These are phyloP conservation scores for Hippocampus barbouri DNA, from an alignment of 2,113 vertebrate species.

Conservation along the genomic window DNA sequence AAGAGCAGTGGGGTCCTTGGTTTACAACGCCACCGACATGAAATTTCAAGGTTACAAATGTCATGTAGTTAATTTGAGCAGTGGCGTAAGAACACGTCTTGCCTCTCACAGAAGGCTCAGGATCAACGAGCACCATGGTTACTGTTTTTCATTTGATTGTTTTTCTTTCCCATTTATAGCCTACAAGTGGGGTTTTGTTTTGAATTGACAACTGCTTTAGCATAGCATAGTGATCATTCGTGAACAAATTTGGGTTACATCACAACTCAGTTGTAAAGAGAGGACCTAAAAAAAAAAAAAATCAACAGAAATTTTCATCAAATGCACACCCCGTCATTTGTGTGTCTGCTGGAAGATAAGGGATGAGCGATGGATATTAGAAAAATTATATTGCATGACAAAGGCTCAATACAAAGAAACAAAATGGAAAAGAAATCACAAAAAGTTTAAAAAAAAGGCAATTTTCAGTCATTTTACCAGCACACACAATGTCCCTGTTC, in stretches of 20 bases:
- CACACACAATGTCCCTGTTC: constrained; percentile 58
- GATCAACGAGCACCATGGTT: neutral
- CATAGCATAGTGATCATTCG: too few species aligned
- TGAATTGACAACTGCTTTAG: too few species aligned
- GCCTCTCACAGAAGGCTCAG: too few species aligned
- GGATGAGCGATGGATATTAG: constrained; percentile 56
- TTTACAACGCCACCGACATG: neutral
- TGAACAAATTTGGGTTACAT: neutral
- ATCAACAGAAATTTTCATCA: neutral
- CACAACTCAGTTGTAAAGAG: neutral
- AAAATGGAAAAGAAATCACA: constrained; percentile 22
- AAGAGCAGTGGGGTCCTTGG: neutral
- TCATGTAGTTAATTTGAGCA: too few species aligned
- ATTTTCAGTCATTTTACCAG: constrained; percentile 50
- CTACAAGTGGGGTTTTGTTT: too few species aligned
- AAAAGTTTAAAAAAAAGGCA: constrained; percentile 54
- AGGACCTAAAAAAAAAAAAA: neutral
- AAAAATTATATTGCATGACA: constrained; percentile 71
- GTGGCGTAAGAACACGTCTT: too few species aligned
- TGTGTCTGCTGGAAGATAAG: neutral
- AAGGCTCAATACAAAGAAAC: constrained; percentile 69
- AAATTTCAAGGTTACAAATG: too few species aligned
- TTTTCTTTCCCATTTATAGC: too few species aligned
- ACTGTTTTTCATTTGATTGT: neutral
- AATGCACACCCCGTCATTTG: neutral